These are phyloP conservation scores for Cartodere bifasciata DNA, from an alignment of 2,888 invertebrate species.

Conservation along the genomic window DNA sequence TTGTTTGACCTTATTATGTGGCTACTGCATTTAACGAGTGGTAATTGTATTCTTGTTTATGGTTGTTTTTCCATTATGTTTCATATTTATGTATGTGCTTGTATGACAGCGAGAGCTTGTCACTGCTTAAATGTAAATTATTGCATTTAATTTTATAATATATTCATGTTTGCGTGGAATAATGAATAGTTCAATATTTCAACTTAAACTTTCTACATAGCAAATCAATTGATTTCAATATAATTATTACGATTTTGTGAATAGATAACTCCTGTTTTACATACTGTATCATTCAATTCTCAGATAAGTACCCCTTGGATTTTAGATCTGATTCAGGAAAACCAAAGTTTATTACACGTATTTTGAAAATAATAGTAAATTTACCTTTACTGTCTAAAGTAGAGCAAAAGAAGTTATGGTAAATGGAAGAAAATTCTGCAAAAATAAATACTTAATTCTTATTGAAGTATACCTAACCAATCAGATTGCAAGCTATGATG, in stretches of 20 bases:
- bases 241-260: conserved; percentile 10
- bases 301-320: no score
- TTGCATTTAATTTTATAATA: conserved; percentile 21
- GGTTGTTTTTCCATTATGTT: conserved; percentile 20
- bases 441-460: no score
- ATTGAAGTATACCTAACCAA: no score
- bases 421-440: no score
- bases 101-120: conserved; percentile 21
- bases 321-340: no score
- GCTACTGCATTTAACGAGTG: conserved; percentile 19
- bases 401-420: no score
- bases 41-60: conserved; percentile 25
- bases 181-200: conserved; percentile 17
- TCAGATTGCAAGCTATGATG: no score
- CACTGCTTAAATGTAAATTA: conserved; percentile 22
- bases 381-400: no score
- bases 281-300: no score
- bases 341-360: no score
- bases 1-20: conserved; percentile 19
- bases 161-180: conserved; percentile 16
- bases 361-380: no score
- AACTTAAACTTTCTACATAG: conserved; percentile 13
- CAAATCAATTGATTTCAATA: conserved; percentile 8
- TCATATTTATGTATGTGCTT: conserved; percentile 24
- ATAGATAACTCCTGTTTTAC: conserved; percentile 3